These are phyloP conservation scores for Eumaeus atala DNA, from an alignment of 1,140 invertebrate species.

Conservation along the genomic window DNA sequence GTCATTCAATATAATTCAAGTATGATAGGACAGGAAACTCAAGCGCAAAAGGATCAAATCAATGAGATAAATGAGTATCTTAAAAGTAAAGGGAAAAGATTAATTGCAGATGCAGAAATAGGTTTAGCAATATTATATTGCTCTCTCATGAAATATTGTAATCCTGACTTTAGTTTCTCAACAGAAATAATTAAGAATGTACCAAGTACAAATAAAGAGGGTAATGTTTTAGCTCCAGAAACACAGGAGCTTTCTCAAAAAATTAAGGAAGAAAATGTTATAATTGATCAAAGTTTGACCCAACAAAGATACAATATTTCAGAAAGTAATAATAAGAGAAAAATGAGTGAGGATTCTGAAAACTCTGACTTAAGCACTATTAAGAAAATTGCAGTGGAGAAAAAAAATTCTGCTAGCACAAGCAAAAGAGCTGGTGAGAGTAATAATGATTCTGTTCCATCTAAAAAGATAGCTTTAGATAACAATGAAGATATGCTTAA, in stretches of 20 bases:
- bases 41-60: conserved; percentile 61
- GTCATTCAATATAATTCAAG: conserved; percentile 71
- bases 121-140: conserved; percentile 79
- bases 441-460: conserved; percentile 27
- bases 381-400: conserved; percentile 39
- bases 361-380: conserved; percentile 23
- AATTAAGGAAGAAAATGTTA: conserved; percentile 40
- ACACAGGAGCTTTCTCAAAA: conserved; percentile 39
- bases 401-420: conserved; percentile 20
- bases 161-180: conserved; percentile 74
- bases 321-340: conserved; percentile 38
- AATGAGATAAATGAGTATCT: conserved; percentile 64
- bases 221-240: conserved; percentile 50
- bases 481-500: conserved; percentile 46
- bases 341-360: conserved; percentile 35
- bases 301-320: conserved; percentile 22
- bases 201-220: conserved; percentile 22
- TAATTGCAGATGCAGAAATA: conserved; percentile 80
- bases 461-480: conserved; percentile 43
- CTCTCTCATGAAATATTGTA: conserved; percentile 79
- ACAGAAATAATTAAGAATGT: conserved; percentile 54
- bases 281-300: conserved; percentile 54
- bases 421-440: conserved; percentile 43
- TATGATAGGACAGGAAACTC: conserved; percentile 57
- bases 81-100: conserved; percentile 70